Percentiles rank a stretch among this genome's conserved stretches.
Evolutionary conservation across 2,888 invertebrate genomes (phyloP).

Genomic region (Machimus atricapillus): DNA sequence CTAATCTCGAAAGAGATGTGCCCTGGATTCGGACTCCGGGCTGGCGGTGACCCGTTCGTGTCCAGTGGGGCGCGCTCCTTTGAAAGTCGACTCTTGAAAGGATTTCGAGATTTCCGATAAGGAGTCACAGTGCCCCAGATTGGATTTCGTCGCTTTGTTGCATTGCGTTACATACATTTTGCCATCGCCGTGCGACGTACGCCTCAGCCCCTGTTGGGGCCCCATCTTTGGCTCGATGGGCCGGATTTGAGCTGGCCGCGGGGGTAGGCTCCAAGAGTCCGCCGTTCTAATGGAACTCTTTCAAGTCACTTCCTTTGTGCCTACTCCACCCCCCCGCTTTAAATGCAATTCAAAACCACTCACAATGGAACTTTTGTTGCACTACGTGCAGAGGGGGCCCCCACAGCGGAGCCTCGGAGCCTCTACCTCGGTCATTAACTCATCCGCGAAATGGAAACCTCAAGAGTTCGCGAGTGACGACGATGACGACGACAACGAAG

Average conservation of each 20-base stretch:
- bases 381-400: background rate
- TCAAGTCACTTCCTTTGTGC: background rate
- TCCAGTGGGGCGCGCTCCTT: background rate
- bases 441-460: constrained; percentile 18
- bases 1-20: background rate
- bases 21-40: background rate
- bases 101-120: background rate
- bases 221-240: background rate
- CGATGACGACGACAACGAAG: background rate
- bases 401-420: background rate
- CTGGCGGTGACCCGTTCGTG: background rate
- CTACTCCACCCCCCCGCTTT: background rate
- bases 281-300: background rate
- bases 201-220: background rate
- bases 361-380: background rate
- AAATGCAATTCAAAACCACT: background rate
- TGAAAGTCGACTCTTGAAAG: background rate
- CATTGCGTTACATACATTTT: background rate
- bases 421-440: constrained; percentile 5
- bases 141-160: background rate
- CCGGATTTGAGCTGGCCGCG: background rate
- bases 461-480: background rate
- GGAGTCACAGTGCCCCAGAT: background rate
- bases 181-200: background rate
- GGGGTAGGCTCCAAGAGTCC: background rate